Base-by-base conservation (phyloP, 2,113 vertebrate species). In the Lepisosteus oculatus region DNA sequence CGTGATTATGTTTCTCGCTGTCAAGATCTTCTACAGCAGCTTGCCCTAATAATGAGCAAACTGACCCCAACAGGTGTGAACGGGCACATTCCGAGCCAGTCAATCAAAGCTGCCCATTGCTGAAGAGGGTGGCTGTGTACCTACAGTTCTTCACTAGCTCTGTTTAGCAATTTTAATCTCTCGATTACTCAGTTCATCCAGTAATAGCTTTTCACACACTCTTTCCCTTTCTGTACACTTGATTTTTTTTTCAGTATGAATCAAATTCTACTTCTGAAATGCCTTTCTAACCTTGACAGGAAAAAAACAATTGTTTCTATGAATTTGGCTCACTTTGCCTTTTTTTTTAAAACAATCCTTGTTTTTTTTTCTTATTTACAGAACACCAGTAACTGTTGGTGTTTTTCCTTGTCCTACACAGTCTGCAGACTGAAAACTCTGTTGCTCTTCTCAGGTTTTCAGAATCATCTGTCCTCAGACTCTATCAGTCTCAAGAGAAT, bases 341-440 rank as follows among this genome's bases (percentile, higher is more conserved):
- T 56, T 65, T 56, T 43, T 72, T 43, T 44, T 9, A n/a, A 64
- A 59, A 8, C 43, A 11, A 11, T 78, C 68, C 41, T 42, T 78
- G 74, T 61, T 63, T 73, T 79, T 76, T 76, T 47, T 72, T 80
- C 29, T 85, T 78, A 72, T 74, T 78, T 77, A 70, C 14, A 78
- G 68, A 80, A 69, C 76, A 29, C 72, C 68, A 77, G 74, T 74
- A 83, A 84, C 86, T 82, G 81, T 78, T 85, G 82, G 59, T 72
- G 55, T 69, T 69, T 75, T 69, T 55, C 43, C n/a, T 41, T 51
- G 70, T 56, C 70, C 77, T 76, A 79, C 82, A 82, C 72, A 79
- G 74, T 61, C 41, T 63, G 45, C 2, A 54, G 17, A 55, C 72
- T 75, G 47, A 44, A 80, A 81, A 77, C 29, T 29, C 29, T 29